Base-by-base conservation (phyloP, 2,888 invertebrate genomes). In the Drosophila multiciliata region DNA sequence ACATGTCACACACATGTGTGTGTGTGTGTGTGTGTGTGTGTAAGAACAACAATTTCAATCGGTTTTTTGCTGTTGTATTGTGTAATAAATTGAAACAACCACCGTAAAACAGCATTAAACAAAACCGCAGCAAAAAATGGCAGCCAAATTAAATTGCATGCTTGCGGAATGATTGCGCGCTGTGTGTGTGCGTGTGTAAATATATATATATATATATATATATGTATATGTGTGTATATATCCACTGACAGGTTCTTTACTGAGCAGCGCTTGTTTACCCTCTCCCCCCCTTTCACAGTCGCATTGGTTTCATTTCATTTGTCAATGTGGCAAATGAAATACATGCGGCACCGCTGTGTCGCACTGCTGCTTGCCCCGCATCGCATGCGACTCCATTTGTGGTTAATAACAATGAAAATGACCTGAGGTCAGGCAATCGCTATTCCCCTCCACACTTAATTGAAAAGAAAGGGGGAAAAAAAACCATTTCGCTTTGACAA, bases 71-170 rank as follows among this genome's bases (percentile, higher is more conserved):
- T 69, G 74, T 52, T 68, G 70, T 49, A 70, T 75, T 83, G 71
- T 83, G 67, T 75, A 86, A 78, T 81, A 87, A 80, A 87, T 89
- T 78, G 87, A 89, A 89, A 81, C 78, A 90, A 89, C 86, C 89
- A 83, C 89, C 87, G 61, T 78, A 71, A 84, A 90, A 87, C 81
- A 69, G 73, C 73, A 73, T 75, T 72, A 83, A 86, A 75, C 87
- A 89, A 83, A 86, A 79, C 87, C 87, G 78, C 83, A 86, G 78
- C 77, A 84, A 80, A 90, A 86, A 86, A 55, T 55, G 73, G 54
- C 73, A 87, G 79, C 62, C 79, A 78, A 89, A 84, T 84, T 87
- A 78, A 88, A 88, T 90, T 86, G 85, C 81, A 75, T 66, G 75
- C 66, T 59, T 71, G 62, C 36, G 58, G 58, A 54, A n/a, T 38